Conservation (phyloP, 2,797 vertebrate species). For the Silurus lanzhouensis region DNA sequence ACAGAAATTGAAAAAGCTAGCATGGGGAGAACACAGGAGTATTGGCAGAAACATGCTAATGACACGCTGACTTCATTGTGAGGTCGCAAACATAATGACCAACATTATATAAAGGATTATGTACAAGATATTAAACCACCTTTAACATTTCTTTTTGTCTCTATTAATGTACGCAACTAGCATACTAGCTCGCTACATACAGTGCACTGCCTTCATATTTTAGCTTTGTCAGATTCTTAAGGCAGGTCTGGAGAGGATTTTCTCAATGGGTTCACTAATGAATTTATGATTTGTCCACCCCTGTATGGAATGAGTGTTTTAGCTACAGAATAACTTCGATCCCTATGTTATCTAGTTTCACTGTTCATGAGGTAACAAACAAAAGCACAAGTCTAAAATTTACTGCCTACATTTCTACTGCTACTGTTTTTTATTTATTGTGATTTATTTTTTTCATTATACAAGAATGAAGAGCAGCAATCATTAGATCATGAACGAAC, state of each 20-base stretch:
- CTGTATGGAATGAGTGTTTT: not conserved
- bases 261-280: not conserved
- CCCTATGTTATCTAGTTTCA: slow-evolving; percentile 38
- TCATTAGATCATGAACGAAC: slow-evolving; percentile 7
- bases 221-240: not conserved
- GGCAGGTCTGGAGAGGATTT: not conserved
- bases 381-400: slow-evolving; percentile 38
- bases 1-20: not conserved
- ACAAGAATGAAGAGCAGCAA: slow-evolving; percentile 29
- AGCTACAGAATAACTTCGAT: slow-evolving; percentile 18
- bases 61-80: not conserved
- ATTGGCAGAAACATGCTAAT: not conserved
- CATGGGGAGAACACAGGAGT: not conserved
- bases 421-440: slow-evolving; percentile 4
- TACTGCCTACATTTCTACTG: slow-evolving; percentile 40
- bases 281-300: not conserved
- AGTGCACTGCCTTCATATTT: not conserved
- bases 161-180: not conserved
- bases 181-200: not conserved
- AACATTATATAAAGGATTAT: not conserved
- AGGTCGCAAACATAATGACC: not conserved
- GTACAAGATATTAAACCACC: not conserved
- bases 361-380: slow-evolving; percentile 42
- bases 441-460: not conserved
- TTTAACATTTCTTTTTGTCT: not conserved